Conservation (phyloP, 2,113 vertebrate genomes). For the Anthoscopus minutus region DNA sequence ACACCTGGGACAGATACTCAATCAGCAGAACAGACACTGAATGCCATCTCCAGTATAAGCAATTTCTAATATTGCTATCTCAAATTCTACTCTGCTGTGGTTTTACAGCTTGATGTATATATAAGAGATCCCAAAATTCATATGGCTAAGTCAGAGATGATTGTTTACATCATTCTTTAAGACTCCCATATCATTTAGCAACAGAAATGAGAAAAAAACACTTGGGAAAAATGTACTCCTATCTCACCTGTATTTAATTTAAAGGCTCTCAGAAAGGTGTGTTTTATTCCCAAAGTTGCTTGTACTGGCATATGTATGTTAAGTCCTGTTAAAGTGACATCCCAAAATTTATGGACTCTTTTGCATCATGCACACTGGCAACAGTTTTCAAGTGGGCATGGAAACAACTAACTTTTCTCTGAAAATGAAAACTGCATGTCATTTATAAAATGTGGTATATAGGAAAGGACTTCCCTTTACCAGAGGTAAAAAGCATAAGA, state of each 20-base stretch:
- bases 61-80: not conserved
- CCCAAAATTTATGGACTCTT: not conserved
- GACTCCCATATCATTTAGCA: not conserved
- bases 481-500: not conserved
- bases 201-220: not conserved
- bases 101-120: not conserved
- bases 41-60: not conserved
- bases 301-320: not conserved
- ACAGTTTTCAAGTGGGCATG: not conserved
- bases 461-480: not conserved
- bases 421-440: not conserved
- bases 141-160: not conserved
- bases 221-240: not conserved
- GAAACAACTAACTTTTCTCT: not conserved
- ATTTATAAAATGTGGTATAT: not conserved
- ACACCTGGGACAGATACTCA: not conserved
- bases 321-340: not conserved
- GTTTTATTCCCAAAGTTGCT: not conserved
- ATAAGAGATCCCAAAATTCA: not conserved
- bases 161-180: not conserved
- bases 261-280: not conserved
- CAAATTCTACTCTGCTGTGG: not conserved
- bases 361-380: not conserved
- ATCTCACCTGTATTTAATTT: not conserved
- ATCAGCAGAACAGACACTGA: not conserved